Base-by-base conservation (phyloP, 2,797 vertebrate genomes). In the Myotis myotis region DNA sequence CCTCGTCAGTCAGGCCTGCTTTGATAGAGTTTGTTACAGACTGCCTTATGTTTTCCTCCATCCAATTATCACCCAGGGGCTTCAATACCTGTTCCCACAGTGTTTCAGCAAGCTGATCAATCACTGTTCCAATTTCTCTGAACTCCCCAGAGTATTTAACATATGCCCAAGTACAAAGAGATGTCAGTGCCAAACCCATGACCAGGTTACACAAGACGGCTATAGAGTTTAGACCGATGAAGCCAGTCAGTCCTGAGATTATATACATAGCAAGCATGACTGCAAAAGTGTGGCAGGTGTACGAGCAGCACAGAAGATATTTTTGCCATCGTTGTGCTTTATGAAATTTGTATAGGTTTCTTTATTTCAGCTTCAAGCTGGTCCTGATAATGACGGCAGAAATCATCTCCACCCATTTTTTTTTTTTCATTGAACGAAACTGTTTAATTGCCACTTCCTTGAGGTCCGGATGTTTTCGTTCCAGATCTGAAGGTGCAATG, bases 91-190 rank as follows among this genome's bases (percentile, higher is more conserved):
- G 99, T 98, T 99, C 99, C 99, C 99, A 99, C 80, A 99, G 98
- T 41, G 98, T 98, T 98, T 99, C 99, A 17, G 99, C 99, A 93
- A 99, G 98, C 98, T 99, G 99, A 98, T 99, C 99, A 96, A 99
- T 99, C 98, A 99, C 92, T 96, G 98, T 98, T 94, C 99, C 99
- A 97, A 99, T 97, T 98, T 99, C 99, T 97, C 99, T 98, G 98
- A 99, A 99, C 98, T 99, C 99, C 97, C 99, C 99, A n/a, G 99
- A 99, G 98, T 99, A 99, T 98, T 99, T 99, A 87, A 99, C 99
- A 6, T 99, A 99, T 0, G 99, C 99, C 99, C 99, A 99, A 95
- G 98, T 98, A 98, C 99, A 99, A 97, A 99, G 99, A 0, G 99
- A 98, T 96, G 99, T 96, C 96, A 99, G 98, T 23, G 99, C 98